Evolutionary conservation across 2,888 invertebrate species (phyloP), one percentile per base, ranked within the genome.

Genomic region (Lucinisca nassula): DNA sequence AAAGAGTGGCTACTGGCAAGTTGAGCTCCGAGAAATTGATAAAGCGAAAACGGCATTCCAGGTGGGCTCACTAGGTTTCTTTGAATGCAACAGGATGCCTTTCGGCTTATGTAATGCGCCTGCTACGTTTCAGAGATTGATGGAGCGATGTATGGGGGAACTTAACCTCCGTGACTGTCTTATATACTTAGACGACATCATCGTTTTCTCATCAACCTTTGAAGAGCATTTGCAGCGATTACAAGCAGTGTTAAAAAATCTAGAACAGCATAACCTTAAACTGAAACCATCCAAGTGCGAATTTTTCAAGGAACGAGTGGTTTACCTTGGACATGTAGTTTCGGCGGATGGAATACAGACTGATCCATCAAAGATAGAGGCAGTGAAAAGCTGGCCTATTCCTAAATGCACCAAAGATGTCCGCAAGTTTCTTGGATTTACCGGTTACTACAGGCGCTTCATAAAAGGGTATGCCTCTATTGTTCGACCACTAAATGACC

Each of bases 111-210:
- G n/a, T n/a, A n/a, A n/a, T n/a, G n/a, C 84, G 17, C 75, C 75
- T 0, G 75, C 75, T 3, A 79, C 79, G 24, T 84, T 84, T 51
- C 84, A 84, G 45, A 32, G 79, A 27, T 35, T 84, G 30, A 79
- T 84, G 58, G 79, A 84, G 45, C 35, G 79, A 14, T 84, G 79
- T 67, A 79, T 84, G 84, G 79, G 79, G 0, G 84, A 84, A 27
- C 58, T 84, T 14, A 75, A 84, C 51, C 40, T 84, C n/a, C 51
- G 37, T 24, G 84, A 79, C 24, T 84, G 79, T 49, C 58, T 84
- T 0, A 84, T 84, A 4, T 79, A 79, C 27, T 67, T 79, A 17
- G 84, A n/a, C n/a, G n/a, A n/a, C n/a, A n/a, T n/a, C n/a, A n/a
- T n/a, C n/a, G n/a, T n/a, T n/a, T n/a, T n/a, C n/a, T n/a, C n/a